Conservation (phyloP, 2,888 invertebrate genomes). For the Dolichopus griseipennis region DNA sequence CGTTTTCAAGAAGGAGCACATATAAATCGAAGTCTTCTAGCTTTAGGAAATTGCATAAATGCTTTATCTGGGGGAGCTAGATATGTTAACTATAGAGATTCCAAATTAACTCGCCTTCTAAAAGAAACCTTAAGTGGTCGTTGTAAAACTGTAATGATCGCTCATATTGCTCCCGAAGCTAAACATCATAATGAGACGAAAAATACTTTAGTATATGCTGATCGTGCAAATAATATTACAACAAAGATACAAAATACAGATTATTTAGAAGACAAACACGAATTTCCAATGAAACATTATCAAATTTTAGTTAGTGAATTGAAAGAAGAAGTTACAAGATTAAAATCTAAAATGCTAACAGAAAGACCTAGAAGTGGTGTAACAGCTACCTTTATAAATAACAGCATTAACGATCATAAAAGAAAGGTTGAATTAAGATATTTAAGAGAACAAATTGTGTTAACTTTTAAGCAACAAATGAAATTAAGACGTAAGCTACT, state of each 20-base stretch:
- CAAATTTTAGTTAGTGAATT: constrained; percentile 46
- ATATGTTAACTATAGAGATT: constrained; percentile 93
- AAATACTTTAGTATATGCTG: constrained; percentile 89
- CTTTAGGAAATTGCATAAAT: constrained; percentile 93
- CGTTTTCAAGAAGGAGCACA: constrained; percentile 88
- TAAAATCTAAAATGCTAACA: constrained; percentile 73
- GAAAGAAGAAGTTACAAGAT: constrained; percentile 71
- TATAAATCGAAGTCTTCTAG: constrained; percentile 83
- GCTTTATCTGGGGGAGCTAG: constrained; percentile 75
- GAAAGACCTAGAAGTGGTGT: constrained; percentile 49
- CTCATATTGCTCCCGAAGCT: constrained; percentile 81
- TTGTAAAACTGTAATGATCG: constrained; percentile 94
- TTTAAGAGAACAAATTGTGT: constrained; percentile 75
- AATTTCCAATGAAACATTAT: constrained; percentile 43
- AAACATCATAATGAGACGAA: constrained; percentile 81
- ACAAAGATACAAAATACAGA: constrained; percentile 45
- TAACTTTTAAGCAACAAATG: constrained; percentile 89
- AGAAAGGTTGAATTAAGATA: constrained; percentile 51
- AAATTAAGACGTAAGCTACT: constrained; percentile 74
- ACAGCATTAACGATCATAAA: constrained; percentile 43
- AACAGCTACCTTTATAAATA: constrained; percentile 19
- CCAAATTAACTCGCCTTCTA: constrained; percentile 82
- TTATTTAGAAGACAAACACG: constrained; percentile 41
- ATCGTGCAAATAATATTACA: constrained; percentile 86
- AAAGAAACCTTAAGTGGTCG: constrained; percentile 83